phyloP scores from a whole-genome alignment of 1,140 invertebrate species.

The Caenorhabditis brenneri region DNA sequence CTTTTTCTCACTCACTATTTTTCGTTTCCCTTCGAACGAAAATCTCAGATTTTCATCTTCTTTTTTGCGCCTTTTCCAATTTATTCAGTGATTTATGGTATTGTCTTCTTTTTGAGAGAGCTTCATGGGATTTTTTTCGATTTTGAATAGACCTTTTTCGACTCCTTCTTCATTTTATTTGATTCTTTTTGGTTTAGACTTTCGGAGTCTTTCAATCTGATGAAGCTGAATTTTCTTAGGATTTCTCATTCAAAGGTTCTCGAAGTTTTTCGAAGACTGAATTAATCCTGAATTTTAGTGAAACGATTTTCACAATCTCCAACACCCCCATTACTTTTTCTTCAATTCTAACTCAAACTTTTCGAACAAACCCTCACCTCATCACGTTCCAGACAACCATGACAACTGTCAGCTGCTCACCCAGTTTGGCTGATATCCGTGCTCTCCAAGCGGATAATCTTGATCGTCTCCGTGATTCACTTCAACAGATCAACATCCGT shows the following conservation, averaged over 20 bases:
- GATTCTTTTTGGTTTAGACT: neutral
- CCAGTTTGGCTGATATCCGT: conserved; percentile 59
- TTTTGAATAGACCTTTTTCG: neutral
- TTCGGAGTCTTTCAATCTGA: too few species aligned
- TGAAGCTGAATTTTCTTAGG: too few species aligned
- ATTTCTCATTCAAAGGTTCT: too few species aligned
- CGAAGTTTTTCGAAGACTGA: too few species aligned
- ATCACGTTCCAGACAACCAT: neutral
- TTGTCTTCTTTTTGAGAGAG: neutral
- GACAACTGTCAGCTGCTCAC: conserved; percentile 50
- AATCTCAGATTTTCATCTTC: neutral
- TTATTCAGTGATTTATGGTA: neutral
- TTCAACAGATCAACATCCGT: conserved; percentile 57
- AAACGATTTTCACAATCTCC: too few species aligned
- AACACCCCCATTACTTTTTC: too few species aligned
- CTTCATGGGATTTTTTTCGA: neutral
- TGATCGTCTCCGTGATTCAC: conserved; percentile 56
- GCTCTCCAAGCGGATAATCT: conserved; percentile 61
- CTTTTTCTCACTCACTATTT: neutral
- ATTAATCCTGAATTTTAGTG: too few species aligned
- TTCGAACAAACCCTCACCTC: neutral
- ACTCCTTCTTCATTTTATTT: neutral
- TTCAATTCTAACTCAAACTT: neutral
- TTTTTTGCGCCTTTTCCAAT: neutral
- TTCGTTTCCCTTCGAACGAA: neutral